Percentiles rank a stretch among this genome's conserved stretches.
Evolutionary conservation across 2,888 invertebrate genomes (phyloP).

Genomic region (Priocnemis perturbator): DNA sequence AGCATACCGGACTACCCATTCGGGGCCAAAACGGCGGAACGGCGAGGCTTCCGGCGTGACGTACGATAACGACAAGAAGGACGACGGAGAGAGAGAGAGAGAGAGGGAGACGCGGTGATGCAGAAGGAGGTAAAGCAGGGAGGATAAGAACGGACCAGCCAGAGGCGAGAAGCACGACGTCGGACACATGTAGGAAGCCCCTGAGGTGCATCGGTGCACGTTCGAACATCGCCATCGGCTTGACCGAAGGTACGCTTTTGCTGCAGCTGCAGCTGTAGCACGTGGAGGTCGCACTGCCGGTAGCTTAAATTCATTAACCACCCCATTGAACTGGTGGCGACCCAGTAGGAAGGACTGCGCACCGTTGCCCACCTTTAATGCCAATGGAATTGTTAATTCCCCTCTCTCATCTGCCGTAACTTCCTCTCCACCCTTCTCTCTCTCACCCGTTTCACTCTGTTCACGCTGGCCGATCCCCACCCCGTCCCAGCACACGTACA

Average conservation of each 20-base stretch:
- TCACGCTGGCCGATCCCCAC: background rate
- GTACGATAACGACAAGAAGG: slow-evolving; percentile 4
- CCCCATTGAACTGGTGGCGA: slow-evolving; percentile 51
- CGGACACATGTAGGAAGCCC: too few relatives aligned
- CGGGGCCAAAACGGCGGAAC: slow-evolving; percentile 16
- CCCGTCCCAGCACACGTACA: background rate
- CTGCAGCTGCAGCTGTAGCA: slow-evolving; percentile 22
- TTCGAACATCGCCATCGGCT: background rate
- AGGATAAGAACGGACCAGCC: too few relatives aligned
- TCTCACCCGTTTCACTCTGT: background rate
- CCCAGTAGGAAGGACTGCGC: slow-evolving; percentile 19
- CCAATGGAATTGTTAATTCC: slow-evolving; percentile 60
- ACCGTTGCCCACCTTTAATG: slow-evolving; percentile 43
- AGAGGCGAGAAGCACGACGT: too few relatives aligned
- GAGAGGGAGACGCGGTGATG: background rate
- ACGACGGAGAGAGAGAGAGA: too few relatives aligned
- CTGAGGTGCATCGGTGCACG: background rate
- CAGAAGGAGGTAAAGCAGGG: background rate
- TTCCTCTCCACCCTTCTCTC: slow-evolving; percentile 3
- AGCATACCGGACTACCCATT: background rate
- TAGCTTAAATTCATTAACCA: slow-evolving; percentile 63
- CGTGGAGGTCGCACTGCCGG: slow-evolving; percentile 42
- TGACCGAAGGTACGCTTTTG: background rate
- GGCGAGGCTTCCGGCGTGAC: slow-evolving; percentile 8
- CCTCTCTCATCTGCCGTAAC: slow-evolving; percentile 15